phyloP scores from a whole-genome alignment of 2,113 vertebrate genomes.

The Onychostruthus taczanowskii region DNA sequence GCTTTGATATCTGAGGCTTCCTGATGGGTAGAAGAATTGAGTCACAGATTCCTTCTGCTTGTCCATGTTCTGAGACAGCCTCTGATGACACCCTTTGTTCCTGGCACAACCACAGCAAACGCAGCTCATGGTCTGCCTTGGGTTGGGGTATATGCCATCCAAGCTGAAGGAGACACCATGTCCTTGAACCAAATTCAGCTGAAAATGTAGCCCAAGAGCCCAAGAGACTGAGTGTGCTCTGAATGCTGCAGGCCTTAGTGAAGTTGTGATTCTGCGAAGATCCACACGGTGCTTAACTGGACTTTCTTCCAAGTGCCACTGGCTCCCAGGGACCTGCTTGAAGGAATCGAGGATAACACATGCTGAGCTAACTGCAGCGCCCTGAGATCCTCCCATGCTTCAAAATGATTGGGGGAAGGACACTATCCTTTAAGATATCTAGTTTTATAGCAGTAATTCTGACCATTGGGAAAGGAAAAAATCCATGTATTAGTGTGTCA shows the following conservation, averaged over 20 bases:
- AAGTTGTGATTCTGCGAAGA: not conserved
- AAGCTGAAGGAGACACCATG: not conserved
- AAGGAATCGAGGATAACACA: not conserved
- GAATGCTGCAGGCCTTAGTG: not conserved
- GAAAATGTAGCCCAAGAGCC: not conserved
- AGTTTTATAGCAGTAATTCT: not conserved
- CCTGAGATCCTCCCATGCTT: not conserved
- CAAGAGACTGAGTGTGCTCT: not conserved
- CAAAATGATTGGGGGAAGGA: not conserved
- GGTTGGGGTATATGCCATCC: not conserved
- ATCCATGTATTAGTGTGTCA: not conserved
- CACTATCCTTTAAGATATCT: not conserved
- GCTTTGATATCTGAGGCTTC: conserved; percentile 12
- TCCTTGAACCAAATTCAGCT: not conserved
- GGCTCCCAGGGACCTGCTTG: not conserved
- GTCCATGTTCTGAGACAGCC: not conserved
- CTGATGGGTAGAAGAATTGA: not conserved
- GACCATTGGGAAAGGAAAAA: not conserved
- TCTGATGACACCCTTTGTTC: not conserved
- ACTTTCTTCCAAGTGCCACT: not conserved
- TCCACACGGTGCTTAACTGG: not conserved
- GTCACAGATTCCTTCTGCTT: not conserved
- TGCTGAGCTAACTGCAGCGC: not conserved
- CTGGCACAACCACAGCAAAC: not conserved
- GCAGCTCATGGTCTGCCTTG: not conserved